Conservation (phyloP, 2,113 vertebrate species). For the Alligator mississippiensis region DNA sequence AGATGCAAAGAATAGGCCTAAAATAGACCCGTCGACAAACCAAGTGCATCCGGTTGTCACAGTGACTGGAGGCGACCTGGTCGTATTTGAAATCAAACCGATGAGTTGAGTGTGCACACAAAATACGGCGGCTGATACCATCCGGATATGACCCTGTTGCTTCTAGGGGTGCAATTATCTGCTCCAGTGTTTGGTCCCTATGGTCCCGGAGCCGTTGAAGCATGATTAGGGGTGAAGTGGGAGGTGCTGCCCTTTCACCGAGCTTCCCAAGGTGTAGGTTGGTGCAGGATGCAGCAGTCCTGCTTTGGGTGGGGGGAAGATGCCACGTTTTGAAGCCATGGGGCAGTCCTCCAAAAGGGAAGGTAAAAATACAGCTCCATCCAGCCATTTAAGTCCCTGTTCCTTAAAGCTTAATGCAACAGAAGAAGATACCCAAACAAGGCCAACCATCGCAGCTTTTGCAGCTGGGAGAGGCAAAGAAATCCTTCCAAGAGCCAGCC, state of each 20-base stretch:
- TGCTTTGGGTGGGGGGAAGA: not conserved
- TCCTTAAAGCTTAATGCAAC: not conserved
- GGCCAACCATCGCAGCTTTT: not conserved
- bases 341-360: not conserved
- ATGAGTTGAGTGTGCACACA: not conserved
- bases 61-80: not conserved
- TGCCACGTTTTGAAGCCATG: not conserved
- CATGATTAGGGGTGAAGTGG: not conserved
- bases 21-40: not conserved
- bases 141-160: not conserved
- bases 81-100: not conserved
- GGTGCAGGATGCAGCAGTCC: not conserved
- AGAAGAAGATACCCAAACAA: not conserved
- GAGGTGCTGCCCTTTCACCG: not conserved
- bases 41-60: not conserved
- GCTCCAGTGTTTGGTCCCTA: not conserved
- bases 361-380: not conserved
- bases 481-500: too few species aligned
- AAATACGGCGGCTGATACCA: not conserved
- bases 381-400: rapidly evolving
- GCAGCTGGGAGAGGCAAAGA: rapidly evolving
- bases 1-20: not conserved
- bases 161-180: not conserved
- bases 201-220: too few species aligned
- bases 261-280: rapidly evolving